These are phyloP conservation scores for Phaedon cochleariae DNA, from an alignment of 2,888 invertebrate genomes.

Conservation along the genomic window DNA sequence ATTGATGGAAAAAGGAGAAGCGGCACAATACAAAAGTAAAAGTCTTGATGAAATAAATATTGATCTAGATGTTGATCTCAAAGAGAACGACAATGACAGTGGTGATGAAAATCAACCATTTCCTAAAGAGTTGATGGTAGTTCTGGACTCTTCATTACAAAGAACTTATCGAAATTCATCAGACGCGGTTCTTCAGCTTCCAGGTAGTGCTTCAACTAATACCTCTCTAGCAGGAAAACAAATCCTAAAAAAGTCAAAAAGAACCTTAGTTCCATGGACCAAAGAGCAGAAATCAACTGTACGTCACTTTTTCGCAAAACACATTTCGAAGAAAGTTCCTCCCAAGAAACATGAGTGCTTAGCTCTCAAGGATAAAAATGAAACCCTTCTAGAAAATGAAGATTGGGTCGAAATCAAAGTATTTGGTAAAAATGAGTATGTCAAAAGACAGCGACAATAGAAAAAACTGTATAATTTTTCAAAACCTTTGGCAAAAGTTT, in stretches of 20 bases:
- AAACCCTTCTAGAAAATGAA: slow-evolving; percentile 29
- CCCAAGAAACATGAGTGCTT: slow-evolving; percentile 31
- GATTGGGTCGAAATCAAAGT: slow-evolving; percentile 37
- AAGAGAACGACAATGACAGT: too few relatives aligned
- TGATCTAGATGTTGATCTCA: too few relatives aligned
- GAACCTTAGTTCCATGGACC: slow-evolving; percentile 27
- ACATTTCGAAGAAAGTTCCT: slow-evolving; percentile 28
- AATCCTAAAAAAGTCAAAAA: not conserved
- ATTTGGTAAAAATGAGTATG: slow-evolving; percentile 30
- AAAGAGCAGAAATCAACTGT: slow-evolving; percentile 27
- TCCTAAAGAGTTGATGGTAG: too few relatives aligned
- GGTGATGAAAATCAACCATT: too few relatives aligned
- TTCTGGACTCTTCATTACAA: too few relatives aligned
- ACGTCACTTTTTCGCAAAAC: slow-evolving; percentile 17
- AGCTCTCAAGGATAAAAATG: slow-evolving; percentile 16
- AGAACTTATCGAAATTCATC: too few relatives aligned
- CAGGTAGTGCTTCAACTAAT: not conserved
- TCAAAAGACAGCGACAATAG: not conserved
- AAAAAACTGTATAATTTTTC: slow-evolving; percentile 1
- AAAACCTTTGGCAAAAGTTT: too few relatives aligned
- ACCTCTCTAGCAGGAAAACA: not conserved
- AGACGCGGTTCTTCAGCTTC: too few relatives aligned
- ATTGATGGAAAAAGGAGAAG: slow-evolving; percentile 39
- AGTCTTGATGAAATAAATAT: slow-evolving; percentile 36
- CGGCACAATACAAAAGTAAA: slow-evolving; percentile 38